These are phyloP conservation scores for Lissonota sp. DNA, from an alignment of 2,888 invertebrate genomes.

Conservation along the genomic window DNA sequence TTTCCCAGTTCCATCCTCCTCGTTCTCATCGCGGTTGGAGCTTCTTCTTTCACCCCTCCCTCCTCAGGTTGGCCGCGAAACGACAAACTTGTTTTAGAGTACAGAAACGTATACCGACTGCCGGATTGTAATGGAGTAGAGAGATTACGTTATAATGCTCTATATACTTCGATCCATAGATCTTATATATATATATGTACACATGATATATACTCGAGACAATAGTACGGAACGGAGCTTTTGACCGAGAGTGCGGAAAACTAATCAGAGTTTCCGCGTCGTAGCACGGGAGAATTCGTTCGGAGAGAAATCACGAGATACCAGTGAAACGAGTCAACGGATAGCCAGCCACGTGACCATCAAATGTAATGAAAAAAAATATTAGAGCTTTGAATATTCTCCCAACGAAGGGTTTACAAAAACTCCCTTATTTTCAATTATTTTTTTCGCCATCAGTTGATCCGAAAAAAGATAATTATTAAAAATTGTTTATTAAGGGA, in stretches of 20 bases:
- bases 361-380: neutral
- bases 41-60: constrained; percentile 15
- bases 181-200: constrained; percentile 2
- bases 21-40: constrained; percentile 30
- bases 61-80: neutral
- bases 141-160: constrained; percentile 51
- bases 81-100: constrained; percentile 49
- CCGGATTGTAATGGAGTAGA: constrained; percentile 55
- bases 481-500: too few relatives aligned
- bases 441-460: too few relatives aligned
- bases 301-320: constrained; percentile 9
- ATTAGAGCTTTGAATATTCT: neutral
- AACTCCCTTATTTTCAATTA: too few relatives aligned
- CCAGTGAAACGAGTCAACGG: constrained; percentile 49
- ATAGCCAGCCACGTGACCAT: constrained; percentile 48
- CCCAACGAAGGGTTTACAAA: neutral
- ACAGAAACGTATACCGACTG: constrained; percentile 14
- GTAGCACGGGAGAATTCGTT: neutral
- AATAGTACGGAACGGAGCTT: constrained; percentile 43
- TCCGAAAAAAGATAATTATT: too few relatives aligned
- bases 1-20: constrained; percentile 21
- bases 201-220: constrained; percentile 34
- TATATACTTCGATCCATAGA: constrained; percentile 12
- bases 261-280: constrained; percentile 53
- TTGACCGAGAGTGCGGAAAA: constrained; percentile 60